Evolutionary conservation across 2,797 vertebrate genomes (phyloP).

Genomic region (Hydrophis major): DNA sequence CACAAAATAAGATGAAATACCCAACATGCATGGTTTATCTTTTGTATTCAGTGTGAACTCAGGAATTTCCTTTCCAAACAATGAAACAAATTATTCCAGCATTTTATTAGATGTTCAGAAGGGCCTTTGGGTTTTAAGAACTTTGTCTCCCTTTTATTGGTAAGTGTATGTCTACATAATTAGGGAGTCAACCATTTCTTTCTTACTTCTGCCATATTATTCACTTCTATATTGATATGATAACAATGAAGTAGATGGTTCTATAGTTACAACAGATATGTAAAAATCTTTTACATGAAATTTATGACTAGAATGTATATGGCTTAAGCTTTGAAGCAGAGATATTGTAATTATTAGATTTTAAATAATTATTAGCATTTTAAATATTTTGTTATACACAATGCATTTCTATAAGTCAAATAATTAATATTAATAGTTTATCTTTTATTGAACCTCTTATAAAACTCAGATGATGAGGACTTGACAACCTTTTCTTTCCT

Average conservation of each 20-base stretch:
- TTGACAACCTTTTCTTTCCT: background rate
- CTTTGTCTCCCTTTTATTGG: background rate
- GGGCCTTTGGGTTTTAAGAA: background rate
- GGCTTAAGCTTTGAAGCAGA: background rate
- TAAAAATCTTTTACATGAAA: background rate
- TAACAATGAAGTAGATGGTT: background rate
- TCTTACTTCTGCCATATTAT: background rate
- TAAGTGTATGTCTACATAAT: background rate
- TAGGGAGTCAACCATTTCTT: background rate
- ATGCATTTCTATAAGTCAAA: background rate
- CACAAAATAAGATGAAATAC: background rate
- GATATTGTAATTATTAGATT: background rate
- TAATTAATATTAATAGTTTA: background rate
- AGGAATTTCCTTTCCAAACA: background rate
- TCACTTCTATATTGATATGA: background rate
- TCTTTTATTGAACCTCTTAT: background rate
- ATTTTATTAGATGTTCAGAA: background rate
- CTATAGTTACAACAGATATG: background rate
- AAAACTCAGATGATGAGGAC: background rate
- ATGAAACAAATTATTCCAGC: slow-evolving; percentile 38
- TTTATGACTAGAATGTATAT: background rate
- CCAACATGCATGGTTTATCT: background rate
- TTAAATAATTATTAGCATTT: background rate
- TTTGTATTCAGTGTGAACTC: background rate
- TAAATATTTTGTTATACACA: background rate